Evolutionary conservation across 2,797 vertebrate genomes (phyloP), one percentile per base, ranked within the genome.

Genomic region (Sebastes jordani): DNA sequence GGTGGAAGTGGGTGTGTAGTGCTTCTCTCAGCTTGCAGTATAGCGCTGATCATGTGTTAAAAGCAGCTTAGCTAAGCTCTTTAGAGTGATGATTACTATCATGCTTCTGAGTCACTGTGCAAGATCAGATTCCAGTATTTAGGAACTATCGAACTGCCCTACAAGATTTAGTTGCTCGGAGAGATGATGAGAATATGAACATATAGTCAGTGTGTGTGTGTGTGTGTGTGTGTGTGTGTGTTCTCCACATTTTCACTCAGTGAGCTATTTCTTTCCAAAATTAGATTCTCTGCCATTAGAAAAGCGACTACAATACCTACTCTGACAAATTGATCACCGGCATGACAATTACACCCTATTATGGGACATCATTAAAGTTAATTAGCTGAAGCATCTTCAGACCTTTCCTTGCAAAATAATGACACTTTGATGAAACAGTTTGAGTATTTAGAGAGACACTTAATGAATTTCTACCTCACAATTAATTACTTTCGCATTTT

Each of bases 11-110:
- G 63, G 85, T 59, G 79, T 63, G 64, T 36, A 49, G 81, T 54
- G 80, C 72, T 85, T 81, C 62, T 85, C 83, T 72, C 79, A 76
- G 83, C 78, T 81, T 22, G 46, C 76, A 76, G 82, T 36, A 42
- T 42, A 11, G 49, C 16, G 66, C 64, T 80, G 86, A 91, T 89
- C 80, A 74, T 88, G 83, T 85, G 82, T 90, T 83, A 62, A 90
- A 90, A 91, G 82, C 77, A 72, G 87, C 86, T 89, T 90, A 88
- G 89, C 85, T 91, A 83, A 89, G 77, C 79, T 79, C 82, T 90
- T 91, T 66, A 85, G 77, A 56, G 67, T 16, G 22, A 80, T 76
- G 88, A 90, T 90, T 88, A 78, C 82, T 58, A 83, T 89, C 71
- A 71, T 55, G 78, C 62, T 36, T 58, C 64, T 11, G 63, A 78